Percentiles rank a stretch among this genome's conserved stretches.
These are phyloP conservation scores for Seriola dumerili DNA, from an alignment of 2,113 vertebrate species.

Conservation along the genomic window DNA sequence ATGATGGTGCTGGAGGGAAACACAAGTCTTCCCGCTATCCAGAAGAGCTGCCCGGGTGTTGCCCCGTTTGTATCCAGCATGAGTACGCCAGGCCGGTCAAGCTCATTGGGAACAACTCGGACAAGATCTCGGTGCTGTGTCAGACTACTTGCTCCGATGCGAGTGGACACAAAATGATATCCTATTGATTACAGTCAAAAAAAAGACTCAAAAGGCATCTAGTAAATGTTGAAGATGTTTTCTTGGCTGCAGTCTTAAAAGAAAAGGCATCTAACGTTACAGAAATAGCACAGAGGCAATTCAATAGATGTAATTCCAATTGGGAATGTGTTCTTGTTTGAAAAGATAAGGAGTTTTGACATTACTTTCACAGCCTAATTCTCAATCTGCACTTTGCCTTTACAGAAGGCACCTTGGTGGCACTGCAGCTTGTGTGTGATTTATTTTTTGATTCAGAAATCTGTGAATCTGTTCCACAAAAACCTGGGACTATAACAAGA, in stretches of 20 bases:
- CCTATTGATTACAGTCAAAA: slow-evolving; percentile 38
- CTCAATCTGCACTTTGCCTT: slow-evolving; percentile 77
- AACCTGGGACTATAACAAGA: slow-evolving; percentile 50
- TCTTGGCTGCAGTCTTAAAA: slow-evolving; percentile 30
- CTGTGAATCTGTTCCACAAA: slow-evolving; percentile 72
- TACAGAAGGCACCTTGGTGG: slow-evolving; percentile 60
- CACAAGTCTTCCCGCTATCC: slow-evolving; percentile 80
- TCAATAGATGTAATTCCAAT: slow-evolving; percentile 25
- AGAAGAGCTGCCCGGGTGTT: slow-evolving; percentile 85
- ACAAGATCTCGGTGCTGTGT: slow-evolving; percentile 57
- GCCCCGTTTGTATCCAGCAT: slow-evolving; percentile 85
- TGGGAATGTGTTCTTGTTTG: slow-evolving; percentile 30
- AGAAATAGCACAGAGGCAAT: slow-evolving; percentile 28
- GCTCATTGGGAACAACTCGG: slow-evolving; percentile 65
- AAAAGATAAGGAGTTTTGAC: slow-evolving; percentile 36
- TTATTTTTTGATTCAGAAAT: slow-evolving; percentile 52
- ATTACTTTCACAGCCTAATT: slow-evolving; percentile 15
- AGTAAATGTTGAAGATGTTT: slow-evolving; percentile 24
- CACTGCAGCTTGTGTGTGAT: slow-evolving; percentile 77
- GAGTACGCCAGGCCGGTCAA: slow-evolving; percentile 82
- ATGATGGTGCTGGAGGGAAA: slow-evolving; percentile 90
- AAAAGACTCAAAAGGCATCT: slow-evolving; percentile 27
- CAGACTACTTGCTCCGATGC: slow-evolving; percentile 45
- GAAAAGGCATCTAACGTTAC: slow-evolving; percentile 32
- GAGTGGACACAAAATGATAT: slow-evolving; percentile 66